A percentile compares a stretch with the other conserved stretches of the same genome.
Evolutionary conservation across 2,888 invertebrate species (phyloP).

Genomic region (Norana najaformis): DNA sequence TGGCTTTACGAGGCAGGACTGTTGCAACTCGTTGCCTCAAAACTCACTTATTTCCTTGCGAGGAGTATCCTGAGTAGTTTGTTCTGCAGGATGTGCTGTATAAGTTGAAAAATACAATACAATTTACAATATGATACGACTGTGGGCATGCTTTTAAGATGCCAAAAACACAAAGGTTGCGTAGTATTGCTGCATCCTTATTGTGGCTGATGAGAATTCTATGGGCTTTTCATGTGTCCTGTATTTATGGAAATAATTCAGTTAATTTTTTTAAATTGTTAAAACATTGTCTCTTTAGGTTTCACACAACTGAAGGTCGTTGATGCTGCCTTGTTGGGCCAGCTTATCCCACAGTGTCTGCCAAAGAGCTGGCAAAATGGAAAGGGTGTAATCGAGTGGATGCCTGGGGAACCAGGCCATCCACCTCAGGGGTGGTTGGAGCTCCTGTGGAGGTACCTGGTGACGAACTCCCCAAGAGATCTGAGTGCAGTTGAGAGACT

Average conservation of each 20-base stretch:
- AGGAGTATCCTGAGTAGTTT: background rate
- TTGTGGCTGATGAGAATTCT: no score
- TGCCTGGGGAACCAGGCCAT: conserved; percentile 38
- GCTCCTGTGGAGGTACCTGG: conserved; percentile 42
- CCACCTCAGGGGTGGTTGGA: conserved; percentile 43
- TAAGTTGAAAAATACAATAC: background rate
- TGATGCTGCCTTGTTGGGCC: conserved; percentile 31
- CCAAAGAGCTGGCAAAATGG: conserved; percentile 39
- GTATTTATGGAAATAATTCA: background rate
- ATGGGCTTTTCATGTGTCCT: background rate
- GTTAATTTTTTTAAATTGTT: background rate
- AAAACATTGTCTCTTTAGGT: conserved; percentile 33
- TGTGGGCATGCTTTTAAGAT: background rate
- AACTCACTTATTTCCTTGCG: background rate
- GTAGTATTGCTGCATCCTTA: background rate
- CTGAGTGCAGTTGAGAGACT: conserved; percentile 42
- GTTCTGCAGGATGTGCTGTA: background rate
- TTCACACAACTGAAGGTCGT: conserved; percentile 44
- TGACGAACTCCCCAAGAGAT: conserved; percentile 37
- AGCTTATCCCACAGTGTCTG: conserved; percentile 39
- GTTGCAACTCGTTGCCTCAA: background rate
- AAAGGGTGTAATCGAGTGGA: conserved; percentile 39
- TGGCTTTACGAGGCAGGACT: no score
- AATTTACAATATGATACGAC: background rate
- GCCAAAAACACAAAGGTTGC: background rate